Evolutionary conservation across 2,888 invertebrate genomes (phyloP), one percentile per base, ranked within the genome.

Genomic region (Athalia cordata): DNA sequence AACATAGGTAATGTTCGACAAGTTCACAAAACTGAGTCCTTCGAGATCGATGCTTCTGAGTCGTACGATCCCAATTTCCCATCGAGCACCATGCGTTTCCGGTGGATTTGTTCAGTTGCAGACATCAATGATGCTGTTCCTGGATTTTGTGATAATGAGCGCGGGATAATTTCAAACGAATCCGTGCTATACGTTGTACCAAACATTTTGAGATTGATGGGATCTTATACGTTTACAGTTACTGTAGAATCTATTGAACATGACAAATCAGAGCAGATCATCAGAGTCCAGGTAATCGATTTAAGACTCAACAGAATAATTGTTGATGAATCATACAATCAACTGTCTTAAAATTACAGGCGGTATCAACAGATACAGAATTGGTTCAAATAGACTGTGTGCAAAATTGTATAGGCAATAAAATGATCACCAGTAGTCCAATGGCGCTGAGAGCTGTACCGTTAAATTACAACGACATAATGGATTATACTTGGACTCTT

Each of bases 401-500:
- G 43, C 72, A 78, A 72, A 78, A 78, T 59, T 78, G 78, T 64
- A 9, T 70, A 9, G 78, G 78, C 15, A 78, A 78, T 6, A 65
- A 55, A 43, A 72, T 78, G 11, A 61, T 70, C 29, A 52, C 64
- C 47, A 55, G 55, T 9, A 64, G 62, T 15, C 72, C 78, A 9
- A 64, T 78, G 64, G 70, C 70, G 55, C 45, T 78, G 65, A 68
- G 45, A 74, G 78, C 72, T n/a, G 29, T 15, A 55, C 47, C 77
- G 45, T 29, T 52, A 15, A 66, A 77, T 77, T 5, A 15, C 13
- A 65, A 43, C n/a, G 66, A 55, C 11, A 50, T 13, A 59, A 29
- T 68, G 68, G 47, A 59, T 13, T 68, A 77, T 50, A 49, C 29
- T 5, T 75, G 75, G 75, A 50, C 50, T 64, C 13, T 75, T 4